phyloP scores from a whole-genome alignment of 2,888 invertebrate genomes.

The Sabellastarte sp. region DNA sequence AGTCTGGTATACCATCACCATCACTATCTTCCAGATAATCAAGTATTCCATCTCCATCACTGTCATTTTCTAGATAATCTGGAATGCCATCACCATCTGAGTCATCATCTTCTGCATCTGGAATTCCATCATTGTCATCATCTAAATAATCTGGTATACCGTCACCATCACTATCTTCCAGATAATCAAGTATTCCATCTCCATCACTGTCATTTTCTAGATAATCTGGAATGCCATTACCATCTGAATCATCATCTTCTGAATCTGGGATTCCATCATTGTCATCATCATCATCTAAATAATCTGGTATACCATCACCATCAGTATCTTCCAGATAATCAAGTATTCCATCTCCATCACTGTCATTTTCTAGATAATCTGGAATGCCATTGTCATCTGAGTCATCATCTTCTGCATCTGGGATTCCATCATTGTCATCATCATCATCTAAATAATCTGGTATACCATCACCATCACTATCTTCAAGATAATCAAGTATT shows the following conservation, averaged over 20 bases:
- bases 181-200: slow-evolving; percentile 37
- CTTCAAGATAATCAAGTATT: slow-evolving; percentile 34
- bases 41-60: slow-evolving; percentile 52
- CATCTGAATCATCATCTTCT: slow-evolving; percentile 22
- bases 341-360: slow-evolving; percentile 52
- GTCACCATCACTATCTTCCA: slow-evolving; percentile 44
- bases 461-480: slow-evolving; percentile 51
- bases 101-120: slow-evolving; percentile 38
- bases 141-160: slow-evolving; percentile 41
- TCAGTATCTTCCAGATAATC: slow-evolving; percentile 36
- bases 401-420: slow-evolving; percentile 38
- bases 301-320: slow-evolving; percentile 44
- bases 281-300: slow-evolving; percentile 32
- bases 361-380: slow-evolving; percentile 32
- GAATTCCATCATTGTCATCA: slow-evolving; percentile 52
- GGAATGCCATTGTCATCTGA: slow-evolving; percentile 53
- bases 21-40: slow-evolving; percentile 36
- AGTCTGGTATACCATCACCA: slow-evolving; percentile 44
- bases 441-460: slow-evolving; percentile 37
- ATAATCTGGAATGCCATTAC: too few relatives aligned
- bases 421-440: slow-evolving; percentile 53
- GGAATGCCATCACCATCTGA: slow-evolving; percentile 53
- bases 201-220: slow-evolving; percentile 24
- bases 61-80: slow-evolving; percentile 32
- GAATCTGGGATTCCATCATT: slow-evolving; percentile 32